phyloP scores from a whole-genome alignment of 2,888 invertebrate genomes.

The Xanthorhoe spadicearia region DNA sequence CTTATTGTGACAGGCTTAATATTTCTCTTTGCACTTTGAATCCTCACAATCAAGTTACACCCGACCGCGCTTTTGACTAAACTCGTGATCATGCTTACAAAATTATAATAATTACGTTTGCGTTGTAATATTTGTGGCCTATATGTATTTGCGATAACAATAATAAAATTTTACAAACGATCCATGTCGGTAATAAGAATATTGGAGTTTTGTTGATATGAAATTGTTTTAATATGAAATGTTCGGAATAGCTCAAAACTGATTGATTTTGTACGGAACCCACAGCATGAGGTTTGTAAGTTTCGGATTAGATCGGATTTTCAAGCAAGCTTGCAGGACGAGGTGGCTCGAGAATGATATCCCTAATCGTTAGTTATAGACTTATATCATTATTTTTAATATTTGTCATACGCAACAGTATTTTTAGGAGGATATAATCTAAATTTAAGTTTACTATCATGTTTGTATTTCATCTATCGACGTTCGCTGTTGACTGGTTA shows the following conservation, averaged over 20 bases:
- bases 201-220: conserved; percentile 6
- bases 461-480: conserved; percentile 54
- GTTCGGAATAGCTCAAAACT: conserved; percentile 24
- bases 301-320: conserved; percentile 38
- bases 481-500: conserved; percentile 62
- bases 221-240: conserved; percentile 12
- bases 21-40: conserved; percentile 24
- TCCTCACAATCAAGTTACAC: conserved; percentile 51
- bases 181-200: conserved; percentile 4
- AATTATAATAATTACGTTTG: conserved; percentile 32
- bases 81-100: conserved; percentile 58
- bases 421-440: conserved; percentile 79
- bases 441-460: conserved; percentile 75
- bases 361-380: conserved; percentile 73
- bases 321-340: conserved; percentile 51
- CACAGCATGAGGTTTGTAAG: conserved; percentile 30
- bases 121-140: conserved; percentile 51
- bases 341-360: conserved; percentile 53
- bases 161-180: conserved; percentile 41
- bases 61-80: conserved; percentile 48
- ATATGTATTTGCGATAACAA: conserved; percentile 54
- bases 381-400: conserved; percentile 83
- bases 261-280: conserved; percentile 46
- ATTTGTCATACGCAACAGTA: conserved; percentile 82
- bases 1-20: conserved; percentile 48